Percentiles rank a stretch among this genome's conserved stretches.
These are phyloP conservation scores for Calephelis nemesis DNA, from an alignment of 1,140 invertebrate genomes.

Conservation along the genomic window DNA sequence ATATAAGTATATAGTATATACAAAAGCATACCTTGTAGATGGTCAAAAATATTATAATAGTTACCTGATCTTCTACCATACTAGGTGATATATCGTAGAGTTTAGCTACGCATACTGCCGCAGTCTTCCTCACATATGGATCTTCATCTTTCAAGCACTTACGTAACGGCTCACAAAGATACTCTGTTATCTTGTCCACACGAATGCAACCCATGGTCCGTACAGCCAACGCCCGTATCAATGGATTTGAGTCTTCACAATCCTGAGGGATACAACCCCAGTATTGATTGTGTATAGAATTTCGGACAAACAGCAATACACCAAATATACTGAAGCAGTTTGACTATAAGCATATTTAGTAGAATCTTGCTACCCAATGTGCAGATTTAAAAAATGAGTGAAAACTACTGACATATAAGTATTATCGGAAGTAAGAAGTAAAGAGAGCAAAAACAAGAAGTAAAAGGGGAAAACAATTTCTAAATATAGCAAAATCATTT, in stretches of 20 bases:
- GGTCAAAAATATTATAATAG: neutral
- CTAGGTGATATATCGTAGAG: slow-evolving; percentile 99
- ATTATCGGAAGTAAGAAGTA: slow-evolving; percentile 10
- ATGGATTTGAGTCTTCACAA: slow-evolving; percentile 99
- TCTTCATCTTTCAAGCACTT: slow-evolving; percentile 99
- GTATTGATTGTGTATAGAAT: slow-evolving; percentile 44
- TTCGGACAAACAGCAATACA: slow-evolving; percentile 49
- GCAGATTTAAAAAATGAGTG: slow-evolving; percentile 23
- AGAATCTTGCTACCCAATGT: slow-evolving; percentile 48
- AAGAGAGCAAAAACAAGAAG: neutral
- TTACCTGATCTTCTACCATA: slow-evolving; percentile 92
- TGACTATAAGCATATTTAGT: slow-evolving; percentile 60
- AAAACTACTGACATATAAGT: slow-evolving; percentile 19
- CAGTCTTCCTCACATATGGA: slow-evolving; percentile 99
- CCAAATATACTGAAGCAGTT: slow-evolving; percentile 64
- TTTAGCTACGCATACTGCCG: slow-evolving; percentile 99
- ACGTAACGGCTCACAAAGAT: slow-evolving; percentile 98
- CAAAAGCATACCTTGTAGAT: neutral
- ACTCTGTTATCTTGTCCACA: slow-evolving; percentile 99
- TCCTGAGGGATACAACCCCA: slow-evolving; percentile 83
- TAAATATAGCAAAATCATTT: neutral
- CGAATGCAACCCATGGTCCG: slow-evolving; percentile 99
- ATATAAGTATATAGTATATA: too few species aligned
- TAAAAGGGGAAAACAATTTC: neutral
- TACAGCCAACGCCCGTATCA: slow-evolving; percentile 98